phyloP scores from a whole-genome alignment of 2,797 vertebrate species.

The Stomatorhinus walkeri region DNA sequence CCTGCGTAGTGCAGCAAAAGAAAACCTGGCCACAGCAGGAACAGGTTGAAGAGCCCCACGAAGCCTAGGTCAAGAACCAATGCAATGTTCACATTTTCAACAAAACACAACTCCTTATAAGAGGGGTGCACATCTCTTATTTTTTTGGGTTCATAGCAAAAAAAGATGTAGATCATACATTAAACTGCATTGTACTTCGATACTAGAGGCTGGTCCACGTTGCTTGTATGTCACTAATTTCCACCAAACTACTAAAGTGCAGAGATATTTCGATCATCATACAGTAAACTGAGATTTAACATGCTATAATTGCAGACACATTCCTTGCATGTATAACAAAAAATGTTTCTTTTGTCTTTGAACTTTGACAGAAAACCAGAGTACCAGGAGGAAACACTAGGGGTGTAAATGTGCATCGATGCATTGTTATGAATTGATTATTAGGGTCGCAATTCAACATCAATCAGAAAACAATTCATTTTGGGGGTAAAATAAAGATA shows the following conservation, averaged over 20 bases:
- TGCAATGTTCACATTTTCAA: not conserved
- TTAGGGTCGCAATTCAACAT: not conserved
- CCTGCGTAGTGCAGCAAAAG: constrained; percentile 90
- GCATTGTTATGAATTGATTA: not conserved
- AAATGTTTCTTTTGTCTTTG: not conserved
- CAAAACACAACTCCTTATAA: not conserved
- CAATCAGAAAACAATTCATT: not conserved
- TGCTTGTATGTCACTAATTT: not conserved
- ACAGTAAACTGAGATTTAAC: not conserved
- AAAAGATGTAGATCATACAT: not conserved
- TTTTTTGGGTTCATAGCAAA: not conserved
- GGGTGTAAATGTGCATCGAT: not conserved
- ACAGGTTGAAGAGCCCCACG: constrained; percentile 89
- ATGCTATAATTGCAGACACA: not conserved
- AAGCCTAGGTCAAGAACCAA: constrained; percentile 68
- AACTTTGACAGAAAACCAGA: not conserved
- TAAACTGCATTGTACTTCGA: not conserved
- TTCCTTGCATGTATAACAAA: not conserved
- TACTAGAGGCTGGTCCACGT: not conserved
- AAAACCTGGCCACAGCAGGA: constrained; percentile 94
- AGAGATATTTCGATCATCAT: not conserved
- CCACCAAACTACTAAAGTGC: not conserved
- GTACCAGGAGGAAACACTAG: not conserved
- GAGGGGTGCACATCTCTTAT: not conserved
- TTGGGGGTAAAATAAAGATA: not conserved